Evolutionary conservation across 2,797 vertebrate species (phyloP).

Genomic region (Cryptoprocta ferox): DNA sequence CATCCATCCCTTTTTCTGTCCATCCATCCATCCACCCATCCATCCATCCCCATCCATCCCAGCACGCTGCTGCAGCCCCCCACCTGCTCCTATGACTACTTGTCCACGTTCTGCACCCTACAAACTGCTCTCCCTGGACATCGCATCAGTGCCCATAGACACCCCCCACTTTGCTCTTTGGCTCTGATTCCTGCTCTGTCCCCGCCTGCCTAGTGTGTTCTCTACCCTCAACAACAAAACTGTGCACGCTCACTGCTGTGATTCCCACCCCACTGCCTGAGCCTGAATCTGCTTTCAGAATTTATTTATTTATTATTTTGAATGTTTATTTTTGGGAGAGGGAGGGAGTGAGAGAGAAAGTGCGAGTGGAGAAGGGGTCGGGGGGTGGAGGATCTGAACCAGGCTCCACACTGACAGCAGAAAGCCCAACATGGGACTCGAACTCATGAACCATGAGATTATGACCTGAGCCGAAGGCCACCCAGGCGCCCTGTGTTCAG

Average conservation of each 20-base stretch:
- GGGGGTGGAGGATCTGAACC: too few species aligned
- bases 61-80: background rate
- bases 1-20: too few species aligned
- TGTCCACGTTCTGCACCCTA: background rate
- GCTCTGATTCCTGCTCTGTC: background rate
- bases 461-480: too few species aligned
- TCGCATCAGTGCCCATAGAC: background rate
- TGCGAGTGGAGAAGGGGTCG: too few species aligned
- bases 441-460: too few species aligned
- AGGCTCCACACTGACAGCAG: too few species aligned
- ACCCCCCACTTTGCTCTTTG: background rate
- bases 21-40: background rate
- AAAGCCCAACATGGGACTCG: too few species aligned
- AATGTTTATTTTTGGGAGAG: too few species aligned
- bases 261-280: background rate
- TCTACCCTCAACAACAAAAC: background rate
- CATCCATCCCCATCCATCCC: background rate
- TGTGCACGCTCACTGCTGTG: background rate
- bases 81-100: background rate
- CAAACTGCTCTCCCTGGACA: background rate
- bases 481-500: background rate
- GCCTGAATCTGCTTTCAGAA: background rate
- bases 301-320: background rate
- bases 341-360: too few species aligned
- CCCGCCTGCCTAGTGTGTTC: background rate